phyloP scores from a whole-genome alignment of 2,797 vertebrate species.

The Platyrinchus mystaceus region DNA sequence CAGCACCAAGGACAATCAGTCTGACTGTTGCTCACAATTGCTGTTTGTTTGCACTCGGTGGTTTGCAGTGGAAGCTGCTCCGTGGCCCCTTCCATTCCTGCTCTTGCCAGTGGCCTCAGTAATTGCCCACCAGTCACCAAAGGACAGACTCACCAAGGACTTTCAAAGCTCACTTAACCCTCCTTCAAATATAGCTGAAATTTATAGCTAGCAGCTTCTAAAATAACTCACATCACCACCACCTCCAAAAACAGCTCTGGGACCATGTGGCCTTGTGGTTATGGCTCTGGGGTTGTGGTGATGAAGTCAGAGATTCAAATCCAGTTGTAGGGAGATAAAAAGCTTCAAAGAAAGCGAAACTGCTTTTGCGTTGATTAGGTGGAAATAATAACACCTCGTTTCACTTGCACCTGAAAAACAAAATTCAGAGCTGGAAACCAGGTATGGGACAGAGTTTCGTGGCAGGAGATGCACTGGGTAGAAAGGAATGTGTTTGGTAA shows the following conservation, averaged over 20 bases:
- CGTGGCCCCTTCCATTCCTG: background rate
- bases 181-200: conserved; percentile 55
- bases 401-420: background rate
- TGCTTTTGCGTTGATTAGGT: conserved; percentile 28
- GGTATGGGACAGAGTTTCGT: background rate
- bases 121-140: background rate
- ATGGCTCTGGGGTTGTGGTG: conserved; percentile 63
- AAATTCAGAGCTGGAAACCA: background rate
- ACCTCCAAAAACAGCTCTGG: conserved; percentile 53
- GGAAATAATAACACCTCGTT: background rate
- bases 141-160: background rate
- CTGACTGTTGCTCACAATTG: background rate
- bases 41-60: conserved; percentile 11
- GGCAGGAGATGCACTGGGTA: background rate
- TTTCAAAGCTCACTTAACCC: background rate
- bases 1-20: background rate
- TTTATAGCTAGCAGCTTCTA: conserved; percentile 57
- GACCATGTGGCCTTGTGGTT: conserved; percentile 65
- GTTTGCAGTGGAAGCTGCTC: conserved; percentile 28
- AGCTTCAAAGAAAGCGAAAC: conserved; percentile 66
- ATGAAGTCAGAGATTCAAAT: conserved; percentile 65
- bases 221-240: conserved; percentile 57
- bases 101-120: background rate
- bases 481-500: accelerated
- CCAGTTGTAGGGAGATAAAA: conserved; percentile 46